Evolutionary conservation across 2,888 invertebrate species (phyloP), one percentile per base, ranked within the genome.

Genomic region (Eurois occulta): DNA sequence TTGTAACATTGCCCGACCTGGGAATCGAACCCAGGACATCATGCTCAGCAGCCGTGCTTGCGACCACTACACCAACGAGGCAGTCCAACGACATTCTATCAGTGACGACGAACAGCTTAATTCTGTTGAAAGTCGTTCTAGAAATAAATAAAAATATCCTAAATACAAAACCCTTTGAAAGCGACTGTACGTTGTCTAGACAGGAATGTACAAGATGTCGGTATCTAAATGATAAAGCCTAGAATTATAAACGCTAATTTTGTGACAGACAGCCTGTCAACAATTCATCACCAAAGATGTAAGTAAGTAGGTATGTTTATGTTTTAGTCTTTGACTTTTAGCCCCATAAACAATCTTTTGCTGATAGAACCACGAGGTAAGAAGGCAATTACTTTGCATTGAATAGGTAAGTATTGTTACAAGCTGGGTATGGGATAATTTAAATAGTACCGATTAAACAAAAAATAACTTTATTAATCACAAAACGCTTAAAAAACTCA

Each of bases 281-380:
- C 48, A 32, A 41, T 41, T 41, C 21, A 58, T 67, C 28, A 38
- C 24, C 66, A 66, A 28, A 58, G 28, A 38, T 16, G 55, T 67
- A n/a, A n/a, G n/a, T n/a, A n/a, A n/a, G n/a, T n/a, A n/a, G n/a
- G n/a, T n/a, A n/a, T n/a, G n/a, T n/a, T n/a, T n/a, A n/a, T n/a
- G 41, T 18, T 69, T 69, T 48, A 28, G 64, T n/a, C 32, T 65
- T 41, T 65, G 80, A 78, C 80, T 48, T 52, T 28, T 79, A 80
- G 35, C 46, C 24, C 46, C 65, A 66, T 43, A 48, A 48, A 73
- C 46, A 48, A 73, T 78, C 7, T 80, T 65, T 58, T 48, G n/a
- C 32, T 66, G 74, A 78, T 78, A 66, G 46, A 48, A 80, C 35
- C 32, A 41, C 73, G 46, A 65, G 80, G 80, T 43, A 73, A 73